These are phyloP conservation scores for Corvus moneduloides DNA, from an alignment of 2,113 vertebrate species.

Conservation along the genomic window DNA sequence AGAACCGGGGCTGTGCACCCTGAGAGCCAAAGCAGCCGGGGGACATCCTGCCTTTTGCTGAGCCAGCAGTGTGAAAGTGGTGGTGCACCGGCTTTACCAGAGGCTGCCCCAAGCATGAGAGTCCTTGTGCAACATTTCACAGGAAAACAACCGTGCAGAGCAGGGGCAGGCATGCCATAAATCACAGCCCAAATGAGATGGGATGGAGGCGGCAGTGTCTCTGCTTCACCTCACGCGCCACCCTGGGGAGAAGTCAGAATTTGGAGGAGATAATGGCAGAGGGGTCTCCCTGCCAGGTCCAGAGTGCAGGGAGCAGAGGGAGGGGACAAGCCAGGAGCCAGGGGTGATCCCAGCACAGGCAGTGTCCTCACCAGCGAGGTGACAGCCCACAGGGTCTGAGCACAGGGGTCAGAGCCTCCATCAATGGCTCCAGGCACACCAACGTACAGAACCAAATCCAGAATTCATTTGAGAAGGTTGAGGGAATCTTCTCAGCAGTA, in stretches of 20 bases:
- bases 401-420: neutral
- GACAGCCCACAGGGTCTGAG: neutral
- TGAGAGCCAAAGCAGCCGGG: neutral
- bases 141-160: neutral
- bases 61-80: neutral
- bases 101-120: neutral
- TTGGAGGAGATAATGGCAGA: neutral
- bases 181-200: neutral
- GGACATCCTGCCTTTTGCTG: neutral
- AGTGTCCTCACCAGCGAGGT: neutral
- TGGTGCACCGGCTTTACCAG: neutral
- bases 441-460: neutral
- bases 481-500: neutral
- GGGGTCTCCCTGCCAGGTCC: neutral
- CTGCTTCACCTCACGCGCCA: neutral
- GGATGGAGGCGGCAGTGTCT: neutral
- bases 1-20: accelerated
- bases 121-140: neutral
- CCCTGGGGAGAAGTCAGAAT: neutral
- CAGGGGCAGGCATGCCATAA: neutral
- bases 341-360: neutral
- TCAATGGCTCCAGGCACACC: neutral
- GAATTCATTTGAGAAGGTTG: neutral
- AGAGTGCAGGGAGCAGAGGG: neutral
- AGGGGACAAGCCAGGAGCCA: neutral